Percentiles rank a stretch among this genome's conserved stretches.
These are phyloP conservation scores for Crotalus horridus DNA, from an alignment of 2,113 vertebrate species.

Conservation along the genomic window DNA sequence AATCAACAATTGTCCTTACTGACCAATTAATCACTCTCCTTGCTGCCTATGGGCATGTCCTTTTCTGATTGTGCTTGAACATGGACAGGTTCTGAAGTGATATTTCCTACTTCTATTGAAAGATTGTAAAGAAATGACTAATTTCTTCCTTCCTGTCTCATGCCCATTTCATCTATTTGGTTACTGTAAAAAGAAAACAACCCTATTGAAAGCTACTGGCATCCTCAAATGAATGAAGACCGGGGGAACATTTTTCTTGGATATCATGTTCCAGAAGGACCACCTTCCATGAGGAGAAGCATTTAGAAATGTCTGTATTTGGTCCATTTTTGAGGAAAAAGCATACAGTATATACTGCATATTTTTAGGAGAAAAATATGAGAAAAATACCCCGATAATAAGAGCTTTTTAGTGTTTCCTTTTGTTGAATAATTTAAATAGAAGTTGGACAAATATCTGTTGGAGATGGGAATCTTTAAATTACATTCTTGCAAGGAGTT, in stretches of 20 bases:
- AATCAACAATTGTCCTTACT: background rate
- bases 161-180: background rate
- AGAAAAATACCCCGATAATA: background rate
- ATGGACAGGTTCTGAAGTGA: background rate
- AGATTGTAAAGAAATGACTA: background rate
- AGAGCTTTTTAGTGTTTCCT: background rate
- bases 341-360: background rate
- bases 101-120: background rate
- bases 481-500: background rate
- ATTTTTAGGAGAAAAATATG: background rate
- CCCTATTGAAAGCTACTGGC: background rate
- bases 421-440: background rate
- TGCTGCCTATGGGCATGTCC: background rate
- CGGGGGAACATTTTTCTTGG: background rate
- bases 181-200: background rate
- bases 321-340: background rate
- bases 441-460: background rate
- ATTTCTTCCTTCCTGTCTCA: background rate
- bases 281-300: background rate
- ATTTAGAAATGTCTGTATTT: background rate
- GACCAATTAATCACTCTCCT: background rate
- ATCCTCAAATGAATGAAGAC: background rate
- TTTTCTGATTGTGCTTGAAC: background rate
- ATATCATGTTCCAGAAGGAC: background rate
- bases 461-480: background rate